phyloP scores from a whole-genome alignment of 2,888 invertebrate genomes.

The Leptopilina syphax region DNA sequence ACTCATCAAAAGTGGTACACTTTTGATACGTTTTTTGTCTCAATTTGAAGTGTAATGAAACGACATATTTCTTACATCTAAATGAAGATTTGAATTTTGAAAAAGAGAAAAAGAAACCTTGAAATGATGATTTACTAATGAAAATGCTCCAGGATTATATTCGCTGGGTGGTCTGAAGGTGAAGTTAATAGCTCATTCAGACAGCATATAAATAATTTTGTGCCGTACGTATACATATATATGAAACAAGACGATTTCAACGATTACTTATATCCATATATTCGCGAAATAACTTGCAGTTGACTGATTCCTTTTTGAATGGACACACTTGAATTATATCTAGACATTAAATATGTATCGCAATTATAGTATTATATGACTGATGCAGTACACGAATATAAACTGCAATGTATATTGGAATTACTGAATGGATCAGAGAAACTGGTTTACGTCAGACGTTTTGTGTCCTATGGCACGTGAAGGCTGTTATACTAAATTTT shows the following conservation, averaged over 20 bases:
- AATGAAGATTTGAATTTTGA: not conserved
- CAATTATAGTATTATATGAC: too few species aligned
- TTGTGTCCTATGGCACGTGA: slow-evolving; percentile 43
- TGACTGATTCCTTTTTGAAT: not conserved
- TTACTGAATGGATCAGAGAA: slow-evolving; percentile 57
- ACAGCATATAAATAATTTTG: slow-evolving; percentile 29
- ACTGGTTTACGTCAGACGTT: slow-evolving; percentile 61
- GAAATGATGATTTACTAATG: slow-evolving; percentile 11
- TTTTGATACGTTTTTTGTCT: too few species aligned
- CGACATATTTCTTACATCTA: not conserved
- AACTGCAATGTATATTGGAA: slow-evolving; percentile 19
- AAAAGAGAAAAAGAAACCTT: slow-evolving; percentile 2
- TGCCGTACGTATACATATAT: not conserved
- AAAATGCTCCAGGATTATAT: slow-evolving; percentile 1
- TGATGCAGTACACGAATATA: not conserved
- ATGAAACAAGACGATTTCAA: slow-evolving; percentile 10
- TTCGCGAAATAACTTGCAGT: slow-evolving; percentile 8
- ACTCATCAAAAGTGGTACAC: too few species aligned
- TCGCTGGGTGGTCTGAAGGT: slow-evolving; percentile 36
- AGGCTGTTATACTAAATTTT: slow-evolving; percentile 47
- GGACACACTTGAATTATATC: slow-evolving; percentile 1
- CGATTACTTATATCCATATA: not conserved
- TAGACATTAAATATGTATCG: not conserved
- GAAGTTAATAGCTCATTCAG: slow-evolving; percentile 37
- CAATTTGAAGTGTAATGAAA: not conserved